Conservation (phyloP, 1,140 invertebrate genomes). For the Neoseiulus cucumeris region DNA sequence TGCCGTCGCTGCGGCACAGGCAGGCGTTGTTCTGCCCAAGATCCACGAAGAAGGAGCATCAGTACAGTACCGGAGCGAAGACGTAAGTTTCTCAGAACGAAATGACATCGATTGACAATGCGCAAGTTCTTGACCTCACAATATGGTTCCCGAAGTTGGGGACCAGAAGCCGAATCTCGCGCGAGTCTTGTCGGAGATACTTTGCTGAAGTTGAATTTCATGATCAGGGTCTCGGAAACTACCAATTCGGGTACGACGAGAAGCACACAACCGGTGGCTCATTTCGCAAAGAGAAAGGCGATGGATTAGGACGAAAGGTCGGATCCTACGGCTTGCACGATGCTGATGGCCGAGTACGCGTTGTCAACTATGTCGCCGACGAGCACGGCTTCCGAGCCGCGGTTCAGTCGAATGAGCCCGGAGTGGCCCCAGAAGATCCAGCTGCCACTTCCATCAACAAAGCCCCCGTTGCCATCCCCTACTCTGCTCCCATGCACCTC, state of each 20-base stretch:
- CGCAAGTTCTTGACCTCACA: too few relatives aligned
- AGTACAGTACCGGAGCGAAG: not conserved
- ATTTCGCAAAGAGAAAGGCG: conserved; percentile 17
- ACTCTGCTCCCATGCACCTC: not conserved
- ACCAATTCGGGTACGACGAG: conserved; percentile 19
- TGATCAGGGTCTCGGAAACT: conserved; percentile 18
- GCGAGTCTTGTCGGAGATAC: too few relatives aligned
- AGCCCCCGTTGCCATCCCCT: not conserved
- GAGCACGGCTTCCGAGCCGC: conserved; percentile 19
- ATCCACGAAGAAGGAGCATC: conserved; percentile 1
- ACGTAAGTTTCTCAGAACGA: not conserved
- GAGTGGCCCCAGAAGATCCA: conserved; percentile 14
- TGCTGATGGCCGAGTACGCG: conserved; percentile 16
- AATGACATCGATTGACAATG: not conserved
- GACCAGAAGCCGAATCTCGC: not conserved
- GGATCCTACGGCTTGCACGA: conserved; percentile 19
- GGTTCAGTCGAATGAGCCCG: conserved; percentile 19
- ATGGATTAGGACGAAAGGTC: conserved; percentile 15
- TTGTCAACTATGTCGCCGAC: conserved; percentile 20
- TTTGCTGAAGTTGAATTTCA: not conserved
- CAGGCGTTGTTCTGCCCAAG: not conserved
- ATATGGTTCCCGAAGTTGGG: not conserved
- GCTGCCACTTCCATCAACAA: conserved; percentile 14
- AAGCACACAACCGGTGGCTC: conserved; percentile 15
- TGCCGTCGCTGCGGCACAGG: not conserved